Conservation (phyloP, 2,888 invertebrate species). For the Ischnura elegans region DNA sequence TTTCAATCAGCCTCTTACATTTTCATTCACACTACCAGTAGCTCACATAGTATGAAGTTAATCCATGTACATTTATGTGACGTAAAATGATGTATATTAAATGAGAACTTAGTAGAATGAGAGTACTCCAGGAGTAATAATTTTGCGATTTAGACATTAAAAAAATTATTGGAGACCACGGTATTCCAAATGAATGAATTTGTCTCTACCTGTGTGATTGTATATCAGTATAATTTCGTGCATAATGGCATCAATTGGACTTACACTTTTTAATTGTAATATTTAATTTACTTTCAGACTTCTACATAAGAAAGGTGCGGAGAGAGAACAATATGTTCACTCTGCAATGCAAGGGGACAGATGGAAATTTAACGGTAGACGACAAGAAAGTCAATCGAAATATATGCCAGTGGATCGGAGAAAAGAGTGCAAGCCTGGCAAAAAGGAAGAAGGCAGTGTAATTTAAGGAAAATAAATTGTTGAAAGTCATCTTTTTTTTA, state of each 20-base stretch:
- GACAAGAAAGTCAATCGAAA: neutral
- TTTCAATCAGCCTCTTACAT: too few relatives aligned
- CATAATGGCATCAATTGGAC: neutral
- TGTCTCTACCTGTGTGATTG: too few relatives aligned
- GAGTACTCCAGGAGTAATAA: too few relatives aligned
- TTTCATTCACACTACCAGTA: too few relatives aligned
- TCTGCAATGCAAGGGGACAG: neutral
- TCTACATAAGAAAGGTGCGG: neutral
- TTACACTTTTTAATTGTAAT: neutral
- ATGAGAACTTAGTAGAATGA: too few relatives aligned
- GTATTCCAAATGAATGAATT: too few relatives aligned
- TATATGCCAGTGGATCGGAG: neutral
- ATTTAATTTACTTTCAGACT: neutral
- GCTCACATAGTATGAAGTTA: too few relatives aligned
- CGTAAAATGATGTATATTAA: too few relatives aligned
- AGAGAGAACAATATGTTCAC: neutral
- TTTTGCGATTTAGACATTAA: too few relatives aligned
- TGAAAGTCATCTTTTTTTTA: neutral
- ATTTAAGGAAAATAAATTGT: neutral
- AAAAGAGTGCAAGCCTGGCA: neutral
- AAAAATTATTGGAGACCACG: too few relatives aligned
- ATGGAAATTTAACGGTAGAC: neutral
- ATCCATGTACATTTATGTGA: too few relatives aligned
- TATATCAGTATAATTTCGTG: neutral
- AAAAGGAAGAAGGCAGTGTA: neutral